Evolutionary conservation across 2,797 vertebrate species (phyloP).

Genomic region (Heliangelus exortis): DNA sequence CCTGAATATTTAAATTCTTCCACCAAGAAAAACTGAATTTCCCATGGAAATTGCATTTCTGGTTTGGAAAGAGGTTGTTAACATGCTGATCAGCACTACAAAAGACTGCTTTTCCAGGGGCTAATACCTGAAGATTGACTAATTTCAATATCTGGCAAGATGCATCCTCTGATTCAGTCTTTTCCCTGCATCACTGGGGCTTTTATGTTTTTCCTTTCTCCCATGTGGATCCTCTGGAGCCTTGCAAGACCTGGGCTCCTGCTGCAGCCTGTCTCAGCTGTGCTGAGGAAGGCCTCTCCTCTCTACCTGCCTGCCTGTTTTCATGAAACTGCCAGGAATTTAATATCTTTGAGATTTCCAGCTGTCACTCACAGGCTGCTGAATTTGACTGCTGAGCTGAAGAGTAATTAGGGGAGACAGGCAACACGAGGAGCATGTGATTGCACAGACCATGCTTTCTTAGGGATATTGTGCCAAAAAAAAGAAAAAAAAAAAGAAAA

Average conservation of each 20-base stretch:
- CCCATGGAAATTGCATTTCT: conserved; percentile 21
- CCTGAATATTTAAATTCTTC: conserved; percentile 13
- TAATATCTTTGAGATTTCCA: conserved; percentile 39
- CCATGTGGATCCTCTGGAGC: background rate
- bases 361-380: conserved; percentile 20
- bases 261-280: conserved; percentile 1
- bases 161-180: background rate
- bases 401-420: conserved; percentile 39
- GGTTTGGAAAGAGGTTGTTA: conserved; percentile 27
- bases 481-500: background rate
- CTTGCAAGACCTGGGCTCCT: background rate
- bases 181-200: background rate
- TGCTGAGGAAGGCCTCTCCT: background rate
- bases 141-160: conserved; percentile 18
- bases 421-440: background rate
- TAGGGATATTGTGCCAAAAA: background rate
- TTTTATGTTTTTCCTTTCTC: conserved; percentile 5
- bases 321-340: conserved; percentile 20
- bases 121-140: conserved; percentile 20
- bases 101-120: conserved; percentile 30
- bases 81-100: background rate
- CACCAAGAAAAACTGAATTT: background rate
- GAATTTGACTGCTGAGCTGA: conserved; percentile 5
- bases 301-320: background rate
- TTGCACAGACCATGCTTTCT: background rate